These are phyloP conservation scores for Lutjanus campechanus DNA, from an alignment of 2,797 vertebrate genomes.

Conservation along the genomic window DNA sequence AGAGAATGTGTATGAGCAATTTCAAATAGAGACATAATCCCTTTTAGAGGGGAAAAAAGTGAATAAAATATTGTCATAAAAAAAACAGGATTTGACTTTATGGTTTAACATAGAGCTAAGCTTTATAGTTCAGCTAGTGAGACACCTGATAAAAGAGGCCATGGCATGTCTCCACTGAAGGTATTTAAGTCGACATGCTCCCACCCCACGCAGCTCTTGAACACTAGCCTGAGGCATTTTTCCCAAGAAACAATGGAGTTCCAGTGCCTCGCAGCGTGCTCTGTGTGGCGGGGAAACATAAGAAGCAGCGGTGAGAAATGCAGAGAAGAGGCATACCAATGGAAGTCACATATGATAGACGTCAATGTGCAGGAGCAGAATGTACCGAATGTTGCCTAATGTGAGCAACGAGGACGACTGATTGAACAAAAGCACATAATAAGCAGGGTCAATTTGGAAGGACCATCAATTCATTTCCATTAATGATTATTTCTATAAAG, in stretches of 20 bases:
- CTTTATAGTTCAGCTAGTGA: slow-evolving; percentile 78
- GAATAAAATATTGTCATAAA: slow-evolving; percentile 78
- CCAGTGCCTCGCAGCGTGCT: slow-evolving; percentile 61
- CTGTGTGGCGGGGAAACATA: slow-evolving; percentile 65
- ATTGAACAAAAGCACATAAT: not conserved
- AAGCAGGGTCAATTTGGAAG: not conserved
- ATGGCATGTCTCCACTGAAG: slow-evolving; percentile 79
- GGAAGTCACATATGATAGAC: slow-evolving; percentile 50
- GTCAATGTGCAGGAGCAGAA: slow-evolving; percentile 27
- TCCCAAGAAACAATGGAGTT: slow-evolving; percentile 79
- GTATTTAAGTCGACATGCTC: slow-evolving; percentile 83
- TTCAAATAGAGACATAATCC: slow-evolving; percentile 69
- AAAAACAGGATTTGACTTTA: slow-evolving; percentile 76
- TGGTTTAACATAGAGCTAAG: slow-evolving; percentile 78
- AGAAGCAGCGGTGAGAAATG: slow-evolving; percentile 55
- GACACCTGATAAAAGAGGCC: slow-evolving; percentile 84
- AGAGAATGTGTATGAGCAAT: slow-evolving; percentile 40
- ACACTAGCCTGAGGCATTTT: slow-evolving; percentile 81
- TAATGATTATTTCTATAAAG: not conserved
- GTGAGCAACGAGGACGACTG: not conserved
- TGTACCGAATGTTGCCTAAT: slow-evolving; percentile 11
- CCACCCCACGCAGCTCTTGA: slow-evolving; percentile 81
- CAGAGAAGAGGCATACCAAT: slow-evolving; percentile 24
- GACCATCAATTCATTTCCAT: not conserved
- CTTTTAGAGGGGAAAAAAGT: slow-evolving; percentile 47